Evolutionary conservation across 2,113 vertebrate genomes (phyloP), one percentile per base, ranked within the genome.

Genomic region (Sinocyclocheilus anshuiensis): DNA sequence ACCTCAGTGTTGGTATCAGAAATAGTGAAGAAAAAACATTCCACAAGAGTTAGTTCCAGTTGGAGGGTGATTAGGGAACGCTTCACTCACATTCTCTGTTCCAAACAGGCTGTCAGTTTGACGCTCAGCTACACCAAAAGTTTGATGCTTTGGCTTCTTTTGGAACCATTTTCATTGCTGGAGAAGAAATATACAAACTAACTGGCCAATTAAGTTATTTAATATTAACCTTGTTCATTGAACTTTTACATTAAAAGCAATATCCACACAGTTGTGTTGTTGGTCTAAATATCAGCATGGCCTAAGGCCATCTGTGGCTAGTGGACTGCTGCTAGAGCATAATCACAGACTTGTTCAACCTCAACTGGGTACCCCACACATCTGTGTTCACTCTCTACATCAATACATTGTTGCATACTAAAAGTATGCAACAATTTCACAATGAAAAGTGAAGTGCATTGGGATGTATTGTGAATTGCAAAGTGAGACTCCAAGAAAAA

Each of bases 251-350:
- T 10, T 10, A 39, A 55, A 71, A 36, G 67, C 15, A 2, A 33
- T 69, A 69, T 39, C 18, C 33, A 22, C 69, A 71, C 2, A 36
- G 67, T 71, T 24, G 20, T 71, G 6, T 20, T 72, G 33, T 72
- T 72, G 9, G 69, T 11, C 29, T 72, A 18, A 39, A 72, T 72
- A 72, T 72, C 67, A 71, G 67, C 67, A 71, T 71, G 67, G 16
- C 67, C 67, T 20, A 20, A 33, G 33, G 67, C 7, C 8, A 26
- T 26, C 26, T 26, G 8, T 36, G 29, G 67, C 15, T 16, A 36
- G 67, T 8, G 12, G 48, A 69, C 18, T 36, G 15, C 65, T 69
- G 13, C 22, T 26, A 50, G 12, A 48, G 6, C 48, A 53, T 7
- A 77, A 53, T 13, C 10, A 2, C 5, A 50, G 42, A 53, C 75